Evolutionary conservation across 2,888 invertebrate genomes (phyloP).

Genomic region (Ichneumon xanthorius): DNA sequence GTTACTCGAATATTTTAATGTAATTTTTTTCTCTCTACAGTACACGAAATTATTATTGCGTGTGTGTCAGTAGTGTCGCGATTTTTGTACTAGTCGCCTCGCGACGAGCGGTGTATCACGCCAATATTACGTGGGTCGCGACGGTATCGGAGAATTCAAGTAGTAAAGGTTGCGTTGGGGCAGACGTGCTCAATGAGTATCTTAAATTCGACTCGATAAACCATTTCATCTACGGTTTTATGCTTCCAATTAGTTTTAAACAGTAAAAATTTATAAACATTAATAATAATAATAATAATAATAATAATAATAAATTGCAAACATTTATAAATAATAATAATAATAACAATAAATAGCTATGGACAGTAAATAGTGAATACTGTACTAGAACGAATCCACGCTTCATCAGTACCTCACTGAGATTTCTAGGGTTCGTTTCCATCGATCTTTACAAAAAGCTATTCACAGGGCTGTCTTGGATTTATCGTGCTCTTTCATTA

Average conservation of each 20-base stretch:
- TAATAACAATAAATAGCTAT: background rate
- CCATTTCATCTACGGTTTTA: background rate
- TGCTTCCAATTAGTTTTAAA: background rate
- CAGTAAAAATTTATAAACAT: background rate
- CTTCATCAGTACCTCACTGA: constrained; percentile 47
- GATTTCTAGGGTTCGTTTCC: constrained; percentile 55
- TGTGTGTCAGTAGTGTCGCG: constrained; percentile 48
- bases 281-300: background rate
- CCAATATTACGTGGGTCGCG: background rate
- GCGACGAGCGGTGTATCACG: background rate
- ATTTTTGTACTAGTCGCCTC: constrained; percentile 41
- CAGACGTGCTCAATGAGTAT: constrained; percentile 23
- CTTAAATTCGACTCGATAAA: background rate
- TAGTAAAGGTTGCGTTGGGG: constrained; percentile 37
- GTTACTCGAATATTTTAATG: constrained; percentile 8
- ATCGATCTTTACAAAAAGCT: no score
- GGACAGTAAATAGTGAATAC: constrained; percentile 23
- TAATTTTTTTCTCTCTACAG: constrained; percentile 5
- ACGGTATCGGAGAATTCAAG: constrained; percentile 33
- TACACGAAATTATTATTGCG: constrained; percentile 41
- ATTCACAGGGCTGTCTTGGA: background rate
- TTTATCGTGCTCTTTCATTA: background rate
- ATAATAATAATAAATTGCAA: no score
- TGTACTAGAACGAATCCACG: constrained; percentile 31
- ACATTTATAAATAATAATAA: no score